Percentiles rank a stretch among this genome's conserved stretches.
Evolutionary conservation across 2,888 invertebrate genomes (phyloP).

Genomic region (Teleiodes luculella): DNA sequence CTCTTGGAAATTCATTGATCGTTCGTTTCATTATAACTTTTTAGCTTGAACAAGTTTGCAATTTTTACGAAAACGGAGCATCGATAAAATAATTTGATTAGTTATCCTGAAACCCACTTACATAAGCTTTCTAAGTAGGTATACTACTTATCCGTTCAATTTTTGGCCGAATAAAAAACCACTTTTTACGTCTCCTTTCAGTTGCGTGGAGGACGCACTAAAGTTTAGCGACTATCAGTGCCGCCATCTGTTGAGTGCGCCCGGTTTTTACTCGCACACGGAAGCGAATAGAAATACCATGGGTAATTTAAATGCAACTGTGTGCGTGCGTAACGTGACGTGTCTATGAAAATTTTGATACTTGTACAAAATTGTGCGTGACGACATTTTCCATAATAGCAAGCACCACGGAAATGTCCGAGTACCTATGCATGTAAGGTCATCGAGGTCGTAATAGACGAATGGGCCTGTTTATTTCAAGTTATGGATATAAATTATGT

Average conservation of each 20-base stretch:
- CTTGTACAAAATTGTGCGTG: constrained; percentile 42
- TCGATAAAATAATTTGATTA: too few relatives aligned
- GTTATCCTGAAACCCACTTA: too few relatives aligned
- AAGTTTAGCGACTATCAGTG: constrained; percentile 27
- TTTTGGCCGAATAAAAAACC: too few relatives aligned
- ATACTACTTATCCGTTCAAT: too few relatives aligned
- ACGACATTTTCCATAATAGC: constrained; percentile 36
- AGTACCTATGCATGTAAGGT: constrained; percentile 66
- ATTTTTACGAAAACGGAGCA: too few relatives aligned
- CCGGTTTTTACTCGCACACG: constrained; percentile 15
- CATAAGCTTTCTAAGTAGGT: too few relatives aligned
- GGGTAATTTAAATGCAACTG: constrained; percentile 12
- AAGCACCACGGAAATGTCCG: constrained; percentile 55
- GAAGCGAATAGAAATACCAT: neutral
- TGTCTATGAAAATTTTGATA: constrained; percentile 23
- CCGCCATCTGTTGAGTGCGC: constrained; percentile 36
- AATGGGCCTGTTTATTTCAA: constrained; percentile 12
- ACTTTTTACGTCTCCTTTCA: too few relatives aligned
- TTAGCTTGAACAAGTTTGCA: too few relatives aligned
- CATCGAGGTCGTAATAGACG: constrained; percentile 37
- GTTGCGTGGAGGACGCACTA: neutral
- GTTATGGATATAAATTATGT: neutral
- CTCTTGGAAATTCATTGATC: too few relatives aligned
- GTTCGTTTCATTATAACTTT: too few relatives aligned
- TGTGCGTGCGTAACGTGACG: constrained; percentile 21